These are phyloP conservation scores for Archips xylosteana DNA, from an alignment of 2,888 invertebrate species.

Conservation along the genomic window DNA sequence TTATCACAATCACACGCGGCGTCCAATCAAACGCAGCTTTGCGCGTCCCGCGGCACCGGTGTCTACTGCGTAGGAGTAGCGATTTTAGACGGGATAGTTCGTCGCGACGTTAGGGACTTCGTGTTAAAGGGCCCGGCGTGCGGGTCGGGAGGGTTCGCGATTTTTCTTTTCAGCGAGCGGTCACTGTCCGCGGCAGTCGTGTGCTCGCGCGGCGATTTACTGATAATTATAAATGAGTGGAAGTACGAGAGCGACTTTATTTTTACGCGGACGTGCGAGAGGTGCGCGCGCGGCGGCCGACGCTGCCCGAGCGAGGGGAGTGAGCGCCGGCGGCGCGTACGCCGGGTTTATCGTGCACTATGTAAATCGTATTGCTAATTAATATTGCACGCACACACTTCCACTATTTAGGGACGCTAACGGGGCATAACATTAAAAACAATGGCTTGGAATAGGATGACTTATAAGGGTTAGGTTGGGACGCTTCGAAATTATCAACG, in stretches of 20 bases:
- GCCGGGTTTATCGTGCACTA: constrained; percentile 72
- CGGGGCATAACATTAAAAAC: constrained; percentile 72
- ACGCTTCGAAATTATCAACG: constrained; percentile 59
- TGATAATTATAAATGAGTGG: constrained; percentile 85
- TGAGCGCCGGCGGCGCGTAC: constrained; percentile 64
- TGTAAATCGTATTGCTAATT: constrained; percentile 77
- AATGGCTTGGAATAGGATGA: constrained; percentile 59
- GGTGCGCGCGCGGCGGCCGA: constrained; percentile 71
- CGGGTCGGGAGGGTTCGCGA: constrained; percentile 57
- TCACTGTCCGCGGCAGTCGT: constrained; percentile 78
- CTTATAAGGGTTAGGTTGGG: constrained; percentile 61
- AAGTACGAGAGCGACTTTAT: constrained; percentile 84
- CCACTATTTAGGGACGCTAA: constrained; percentile 75
- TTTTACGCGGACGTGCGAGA: constrained; percentile 83
- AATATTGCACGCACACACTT: constrained; percentile 75
- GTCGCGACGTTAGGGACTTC: constrained; percentile 61
- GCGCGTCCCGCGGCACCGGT: constrained; percentile 67
- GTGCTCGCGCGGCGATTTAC: constrained; percentile 82
- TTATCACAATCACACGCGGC: constrained; percentile 63
- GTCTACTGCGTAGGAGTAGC: constrained; percentile 72
- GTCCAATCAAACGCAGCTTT: constrained; percentile 59
- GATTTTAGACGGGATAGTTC: constrained; percentile 54
- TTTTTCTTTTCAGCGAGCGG: constrained; percentile 75
- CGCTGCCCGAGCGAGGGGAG: constrained; percentile 72
- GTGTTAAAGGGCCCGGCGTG: constrained; percentile 65